Conservation (phyloP, 2,888 invertebrate species). For the Drosophila putrida region DNA sequence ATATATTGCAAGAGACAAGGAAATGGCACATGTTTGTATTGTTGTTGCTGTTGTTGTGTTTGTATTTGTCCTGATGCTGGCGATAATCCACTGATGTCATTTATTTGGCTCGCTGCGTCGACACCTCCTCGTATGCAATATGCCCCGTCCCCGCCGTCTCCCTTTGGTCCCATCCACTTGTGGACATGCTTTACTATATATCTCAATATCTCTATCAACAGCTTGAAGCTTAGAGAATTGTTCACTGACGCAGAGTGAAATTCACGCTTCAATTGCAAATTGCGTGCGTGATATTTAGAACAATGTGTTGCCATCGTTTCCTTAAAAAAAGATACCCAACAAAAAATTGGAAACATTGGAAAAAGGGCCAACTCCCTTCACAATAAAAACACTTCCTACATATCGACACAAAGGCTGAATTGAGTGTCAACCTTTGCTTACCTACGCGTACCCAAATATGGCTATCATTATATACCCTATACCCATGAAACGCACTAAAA, state of each 20-base stretch:
- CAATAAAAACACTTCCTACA: conserved; percentile 42
- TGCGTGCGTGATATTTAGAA: conserved; percentile 70
- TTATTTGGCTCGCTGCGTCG: conserved; percentile 67
- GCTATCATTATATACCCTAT: conserved; percentile 22
- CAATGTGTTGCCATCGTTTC: conserved; percentile 69
- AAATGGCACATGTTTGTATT: conserved; percentile 66
- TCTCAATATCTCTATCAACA: conserved; percentile 69
- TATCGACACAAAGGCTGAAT: conserved; percentile 23
- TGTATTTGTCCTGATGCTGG: conserved; percentile 58
- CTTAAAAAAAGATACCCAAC: conserved; percentile 15
- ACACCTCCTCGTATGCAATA: conserved; percentile 28
- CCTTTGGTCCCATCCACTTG: not conserved
- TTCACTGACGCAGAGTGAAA: conserved; percentile 71
- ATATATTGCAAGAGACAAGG: conserved; percentile 60
- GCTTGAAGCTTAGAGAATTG: conserved; percentile 70
- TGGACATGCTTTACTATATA: conserved; percentile 44
- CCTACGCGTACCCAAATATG: conserved; percentile 37
- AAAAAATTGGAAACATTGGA: too few relatives aligned
- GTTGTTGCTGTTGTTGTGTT: conserved; percentile 46
- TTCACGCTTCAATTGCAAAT: conserved; percentile 80
- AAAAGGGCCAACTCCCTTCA: conserved; percentile 45
- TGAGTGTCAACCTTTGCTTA: conserved; percentile 44
- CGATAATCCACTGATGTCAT: conserved; percentile 81
- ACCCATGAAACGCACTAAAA: not conserved
- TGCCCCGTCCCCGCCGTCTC: conserved; percentile 8